Evolutionary conservation across 2,113 vertebrate genomes (phyloP).

Genomic region (Oenanthe oenanthe): DNA sequence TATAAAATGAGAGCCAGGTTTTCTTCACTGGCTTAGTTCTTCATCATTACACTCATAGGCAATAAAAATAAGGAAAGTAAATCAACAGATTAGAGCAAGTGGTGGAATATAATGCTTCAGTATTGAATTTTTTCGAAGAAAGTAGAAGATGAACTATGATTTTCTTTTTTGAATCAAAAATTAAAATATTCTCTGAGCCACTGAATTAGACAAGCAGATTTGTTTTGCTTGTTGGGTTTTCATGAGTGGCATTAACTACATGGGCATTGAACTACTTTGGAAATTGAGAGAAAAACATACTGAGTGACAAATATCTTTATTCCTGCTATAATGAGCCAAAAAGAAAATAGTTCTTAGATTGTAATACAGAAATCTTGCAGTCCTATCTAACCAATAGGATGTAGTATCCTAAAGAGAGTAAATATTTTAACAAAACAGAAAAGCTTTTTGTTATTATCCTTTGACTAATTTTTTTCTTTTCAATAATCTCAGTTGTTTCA

Average conservation of each 20-base stretch:
- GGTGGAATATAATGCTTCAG: neutral
- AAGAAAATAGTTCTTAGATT: neutral
- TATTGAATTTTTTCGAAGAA: neutral
- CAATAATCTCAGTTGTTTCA: neutral
- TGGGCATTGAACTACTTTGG: neutral
- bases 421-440: neutral
- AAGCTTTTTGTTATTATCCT: neutral
- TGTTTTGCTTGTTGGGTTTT: neutral
- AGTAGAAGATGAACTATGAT: neutral
- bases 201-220: neutral
- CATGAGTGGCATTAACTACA: neutral
- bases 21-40: neutral
- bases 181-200: neutral
- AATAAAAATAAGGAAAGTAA: conserved; percentile 22
- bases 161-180: neutral
- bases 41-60: neutral
- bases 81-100: neutral
- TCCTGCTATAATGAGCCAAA: neutral
- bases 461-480: neutral
- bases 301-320: neutral
- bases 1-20: neutral
- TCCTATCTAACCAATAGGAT: neutral
- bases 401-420: neutral
- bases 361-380: neutral
- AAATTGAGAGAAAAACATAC: neutral